Evolutionary conservation across 2,113 vertebrate genomes (phyloP).

Genomic region (Anhinga anhinga): DNA sequence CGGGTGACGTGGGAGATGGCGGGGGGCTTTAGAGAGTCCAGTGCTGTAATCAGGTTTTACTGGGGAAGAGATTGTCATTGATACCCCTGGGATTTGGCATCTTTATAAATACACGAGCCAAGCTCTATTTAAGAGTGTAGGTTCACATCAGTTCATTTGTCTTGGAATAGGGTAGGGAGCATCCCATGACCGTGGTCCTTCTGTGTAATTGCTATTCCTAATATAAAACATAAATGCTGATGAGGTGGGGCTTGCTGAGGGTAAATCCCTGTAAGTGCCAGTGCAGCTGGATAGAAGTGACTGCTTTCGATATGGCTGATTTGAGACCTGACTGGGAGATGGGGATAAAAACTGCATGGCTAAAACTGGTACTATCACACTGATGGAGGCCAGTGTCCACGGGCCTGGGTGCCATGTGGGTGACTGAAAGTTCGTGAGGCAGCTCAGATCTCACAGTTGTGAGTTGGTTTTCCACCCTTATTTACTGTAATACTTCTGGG

Average conservation of each 20-base stretch:
- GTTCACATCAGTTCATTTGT: slow-evolving; percentile 36
- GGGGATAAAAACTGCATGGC: fast-evolving
- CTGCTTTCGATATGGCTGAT: neutral
- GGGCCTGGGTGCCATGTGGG: neutral
- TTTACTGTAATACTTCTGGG: neutral
- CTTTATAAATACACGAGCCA: slow-evolving; percentile 31
- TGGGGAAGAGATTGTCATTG: slow-evolving; percentile 51
- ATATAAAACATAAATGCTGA: neutral
- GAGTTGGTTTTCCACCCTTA: neutral
- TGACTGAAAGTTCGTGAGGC: neutral
- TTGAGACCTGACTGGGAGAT: neutral
- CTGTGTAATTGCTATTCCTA: neutral
- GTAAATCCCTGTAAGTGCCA: neutral
- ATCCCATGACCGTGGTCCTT: neutral
- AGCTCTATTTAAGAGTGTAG: neutral
- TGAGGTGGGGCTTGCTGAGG: neutral
- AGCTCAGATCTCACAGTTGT: neutral
- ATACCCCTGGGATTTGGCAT: slow-evolving; percentile 64
- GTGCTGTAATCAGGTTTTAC: slow-evolving; percentile 43
- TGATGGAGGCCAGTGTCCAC: fast-evolving
- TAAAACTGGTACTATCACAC: neutral
- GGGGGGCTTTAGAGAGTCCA: neutral
- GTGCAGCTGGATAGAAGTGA: neutral
- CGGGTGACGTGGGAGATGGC: neutral
- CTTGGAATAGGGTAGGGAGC: neutral